These are phyloP conservation scores for Struthidea cinerea DNA, from an alignment of 2,113 vertebrate genomes.

Conservation along the genomic window DNA sequence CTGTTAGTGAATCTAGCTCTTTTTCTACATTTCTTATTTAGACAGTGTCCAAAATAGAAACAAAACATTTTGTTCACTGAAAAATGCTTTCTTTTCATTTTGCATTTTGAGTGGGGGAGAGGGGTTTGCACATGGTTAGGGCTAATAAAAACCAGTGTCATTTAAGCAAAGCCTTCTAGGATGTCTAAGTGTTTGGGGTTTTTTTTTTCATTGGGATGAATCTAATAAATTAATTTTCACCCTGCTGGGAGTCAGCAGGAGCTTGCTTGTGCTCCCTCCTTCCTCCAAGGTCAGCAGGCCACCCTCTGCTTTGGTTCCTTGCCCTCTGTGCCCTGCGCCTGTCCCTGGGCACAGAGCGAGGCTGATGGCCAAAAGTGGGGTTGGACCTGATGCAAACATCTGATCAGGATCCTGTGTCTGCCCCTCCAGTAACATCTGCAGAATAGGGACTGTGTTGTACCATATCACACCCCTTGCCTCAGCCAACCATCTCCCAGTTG, in stretches of 20 bases:
- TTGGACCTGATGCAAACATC: not conserved
- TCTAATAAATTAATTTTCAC: not conserved
- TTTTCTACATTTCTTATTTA: not conserved
- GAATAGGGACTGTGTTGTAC: not conserved
- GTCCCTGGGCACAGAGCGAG: not conserved
- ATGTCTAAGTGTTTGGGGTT: not conserved
- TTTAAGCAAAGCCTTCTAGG: not conserved
- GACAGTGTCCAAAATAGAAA: not conserved
- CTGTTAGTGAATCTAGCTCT: not conserved
- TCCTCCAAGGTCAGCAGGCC: not conserved
- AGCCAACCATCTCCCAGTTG: not conserved
- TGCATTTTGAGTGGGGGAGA: not conserved
- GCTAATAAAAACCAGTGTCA: not conserved
- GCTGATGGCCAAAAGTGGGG: accelerated
- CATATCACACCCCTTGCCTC: not conserved
- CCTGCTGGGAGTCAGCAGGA: not conserved
- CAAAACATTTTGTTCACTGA: not conserved
- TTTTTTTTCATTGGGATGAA: not conserved
- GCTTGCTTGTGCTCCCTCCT: not conserved
- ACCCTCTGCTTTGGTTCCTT: not conserved
- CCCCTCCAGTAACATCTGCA: not conserved
- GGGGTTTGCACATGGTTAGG: not conserved
- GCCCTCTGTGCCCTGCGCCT: not conserved
- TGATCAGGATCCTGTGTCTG: not conserved
- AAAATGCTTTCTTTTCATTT: not conserved